Evolutionary conservation across 1,140 invertebrate genomes (phyloP), one percentile per base, ranked within the genome.

Genomic region (Panulirus ornatus): DNA sequence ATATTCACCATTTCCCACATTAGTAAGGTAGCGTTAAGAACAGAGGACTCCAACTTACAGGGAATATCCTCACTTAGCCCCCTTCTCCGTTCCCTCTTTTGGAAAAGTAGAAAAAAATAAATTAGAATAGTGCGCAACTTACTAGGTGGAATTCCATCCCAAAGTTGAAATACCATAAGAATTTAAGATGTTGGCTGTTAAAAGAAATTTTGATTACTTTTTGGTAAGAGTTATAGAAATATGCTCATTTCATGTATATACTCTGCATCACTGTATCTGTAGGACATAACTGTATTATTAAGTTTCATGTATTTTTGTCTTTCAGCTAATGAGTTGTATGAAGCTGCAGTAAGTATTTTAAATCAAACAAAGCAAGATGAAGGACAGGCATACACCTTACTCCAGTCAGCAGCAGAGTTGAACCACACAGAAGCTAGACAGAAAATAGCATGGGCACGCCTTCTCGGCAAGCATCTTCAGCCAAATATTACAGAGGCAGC

Each of bases 401-500:
- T 98, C 9, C 94, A 96, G 42, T 94, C 96, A 91, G 97, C 98
- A 0, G 96, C 97, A 0, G 95, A 96, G 71, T 94, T 96, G 30
- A 97, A 97, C 51, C 97, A 99, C 93, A 94, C 94, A 6, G 96
- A 96, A 92, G 97, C 98, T 0, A 95, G 96, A 93, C 96, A 97
- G 84, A 95, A 97, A 93, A 93, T 99, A 9, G 98, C 97, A 0
- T 98, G 98, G 96, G 96, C 96, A 0, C 95, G 97, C 88, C 93
- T 99, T 2, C 96, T 99, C 92, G 98, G 98, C 1, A 94, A 95
- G 36, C 94, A 95, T 86, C 93, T 95, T 22, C 95, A 95, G 78
- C 96, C 97, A 91, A 96, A 99, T 94, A 95, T 99, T 85, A 94
- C 95, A 40, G 95, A 95, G 92, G 97, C 98, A 1, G 95, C 95